phyloP scores from a whole-genome alignment of 2,888 invertebrate genomes.

The Luffia ferchaultella region DNA sequence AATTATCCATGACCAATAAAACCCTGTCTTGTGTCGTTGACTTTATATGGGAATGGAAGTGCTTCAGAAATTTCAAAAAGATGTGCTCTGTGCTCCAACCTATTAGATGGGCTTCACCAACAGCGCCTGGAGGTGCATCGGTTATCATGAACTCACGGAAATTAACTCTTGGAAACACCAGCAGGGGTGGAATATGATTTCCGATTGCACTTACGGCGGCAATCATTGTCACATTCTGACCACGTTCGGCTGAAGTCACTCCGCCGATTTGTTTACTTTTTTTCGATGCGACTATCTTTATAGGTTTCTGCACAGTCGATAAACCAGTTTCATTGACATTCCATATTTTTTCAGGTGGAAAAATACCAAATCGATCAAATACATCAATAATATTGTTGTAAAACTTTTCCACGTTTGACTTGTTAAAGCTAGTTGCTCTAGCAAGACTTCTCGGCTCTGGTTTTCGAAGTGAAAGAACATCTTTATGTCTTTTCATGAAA shows the following conservation, averaged over 20 bases:
- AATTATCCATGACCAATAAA: no score
- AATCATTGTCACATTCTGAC: conserved; percentile 9
- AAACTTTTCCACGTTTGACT: not conserved
- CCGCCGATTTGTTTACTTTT: conserved; percentile 21
- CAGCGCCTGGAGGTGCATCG: no score
- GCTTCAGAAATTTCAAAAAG: no score
- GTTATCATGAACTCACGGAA: conserved; percentile 15
- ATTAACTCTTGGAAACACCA: conserved; percentile 15
- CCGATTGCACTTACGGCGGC: conserved; percentile 13
- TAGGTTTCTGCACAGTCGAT: conserved; percentile 21
- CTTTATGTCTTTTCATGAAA: not conserved
- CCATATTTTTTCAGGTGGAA: conserved; percentile 14
- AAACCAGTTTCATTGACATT: conserved; percentile 23
- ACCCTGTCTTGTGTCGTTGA: no score
- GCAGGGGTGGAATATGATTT: conserved; percentile 15
- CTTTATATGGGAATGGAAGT: no score
- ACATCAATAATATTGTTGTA: not conserved
- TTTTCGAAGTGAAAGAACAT: not conserved
- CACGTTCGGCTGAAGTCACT: conserved; percentile 11
- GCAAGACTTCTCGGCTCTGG: not conserved
- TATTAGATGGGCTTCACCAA: no score
- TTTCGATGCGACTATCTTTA: conserved; percentile 21
- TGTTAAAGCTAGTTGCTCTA: not conserved
- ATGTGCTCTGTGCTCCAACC: no score
- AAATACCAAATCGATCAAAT: not conserved